Evolutionary conservation across 2,888 invertebrate species (phyloP).

Genomic region (Baronia brevicornis): DNA sequence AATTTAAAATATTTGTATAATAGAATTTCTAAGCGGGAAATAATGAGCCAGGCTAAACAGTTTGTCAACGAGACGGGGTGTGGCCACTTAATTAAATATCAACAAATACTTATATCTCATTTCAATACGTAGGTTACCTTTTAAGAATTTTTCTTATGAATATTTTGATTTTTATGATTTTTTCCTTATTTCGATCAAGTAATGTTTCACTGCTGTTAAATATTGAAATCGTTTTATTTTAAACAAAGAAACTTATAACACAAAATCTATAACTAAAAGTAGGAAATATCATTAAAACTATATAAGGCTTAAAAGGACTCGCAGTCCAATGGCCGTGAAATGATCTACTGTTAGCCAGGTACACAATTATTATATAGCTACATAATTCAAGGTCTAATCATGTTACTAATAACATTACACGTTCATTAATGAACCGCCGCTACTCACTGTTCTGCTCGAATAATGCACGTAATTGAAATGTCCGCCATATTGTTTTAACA

Average conservation of each 20-base stretch:
- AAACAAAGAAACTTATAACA: no score
- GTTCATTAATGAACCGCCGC: conserved; percentile 14
- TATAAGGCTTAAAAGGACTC: no score
- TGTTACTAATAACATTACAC: conserved; percentile 10
- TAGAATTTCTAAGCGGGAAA: conserved; percentile 22
- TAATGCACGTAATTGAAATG: conserved; percentile 7
- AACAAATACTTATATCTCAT: conserved; percentile 1
- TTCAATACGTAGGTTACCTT: no score
- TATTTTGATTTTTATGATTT: no score
- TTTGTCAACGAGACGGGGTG: conserved; percentile 24
- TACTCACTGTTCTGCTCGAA: conserved; percentile 11
- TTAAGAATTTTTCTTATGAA: no score
- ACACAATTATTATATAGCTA: conserved; percentile 1
- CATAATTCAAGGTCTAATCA: conserved; percentile 10
- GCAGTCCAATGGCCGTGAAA: no score
- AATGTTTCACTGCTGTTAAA: no score
- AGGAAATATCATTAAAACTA: no score
- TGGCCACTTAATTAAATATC: conserved; percentile 11
- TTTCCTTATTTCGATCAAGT: no score
- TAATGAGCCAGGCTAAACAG: conserved; percentile 18
- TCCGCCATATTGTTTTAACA: background rate
- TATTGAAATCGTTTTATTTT: no score
- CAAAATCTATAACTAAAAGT: no score
- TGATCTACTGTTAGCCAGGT: no score
- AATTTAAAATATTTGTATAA: conserved; percentile 17